Base-by-base conservation (phyloP, 2,888 invertebrate genomes). In the Dexiosoma caninum region DNA sequence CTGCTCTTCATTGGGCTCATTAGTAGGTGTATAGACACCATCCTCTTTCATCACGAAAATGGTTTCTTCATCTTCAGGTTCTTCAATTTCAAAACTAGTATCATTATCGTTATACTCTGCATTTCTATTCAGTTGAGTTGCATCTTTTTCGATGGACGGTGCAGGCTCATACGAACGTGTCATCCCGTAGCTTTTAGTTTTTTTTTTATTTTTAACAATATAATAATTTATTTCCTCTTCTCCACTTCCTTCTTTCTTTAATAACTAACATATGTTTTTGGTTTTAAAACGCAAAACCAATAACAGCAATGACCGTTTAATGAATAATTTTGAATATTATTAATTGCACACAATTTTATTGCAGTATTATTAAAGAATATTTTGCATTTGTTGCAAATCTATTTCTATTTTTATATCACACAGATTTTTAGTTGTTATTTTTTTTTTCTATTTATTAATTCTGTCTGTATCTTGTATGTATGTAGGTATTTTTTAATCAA, bases 81-180 rank as follows among this genome's bases (percentile, higher is more conserved):
- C 86, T 55, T 88, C 87, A 77, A 88, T 86, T 67, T 89, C 88
- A 44, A 87, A 88, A 75, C 88, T 89, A 60, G 86, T 86, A 78
- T 87, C 86, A 76, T 84, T 86, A 70, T 86, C 85, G 42, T 86
- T 84, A 23, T 30, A 64, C 23, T 67, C 74, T 14, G 42, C 60
- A 44, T 67, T 74, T 30, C 12, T 46, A 12, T 72, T 60, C 10
- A 69, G 9, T 57, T 85, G 60, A 64, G 8, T 53, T 64, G 62
- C 57, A 19, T 77, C 70, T 70, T 70, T 70, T 14, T 64, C 70
- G 16, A 74, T 74, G 66, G 78, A 66, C 83, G 75, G 70, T 64
- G 69, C 51, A 32, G 35, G 42, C 44, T 57, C 78, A 64, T 82
- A 75, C 62, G 78, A 78, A 71, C 64, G 77, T 78, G 70, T 78